Conservation (phyloP, 1,140 invertebrate species). For the Monomorium pharaonis region DNA sequence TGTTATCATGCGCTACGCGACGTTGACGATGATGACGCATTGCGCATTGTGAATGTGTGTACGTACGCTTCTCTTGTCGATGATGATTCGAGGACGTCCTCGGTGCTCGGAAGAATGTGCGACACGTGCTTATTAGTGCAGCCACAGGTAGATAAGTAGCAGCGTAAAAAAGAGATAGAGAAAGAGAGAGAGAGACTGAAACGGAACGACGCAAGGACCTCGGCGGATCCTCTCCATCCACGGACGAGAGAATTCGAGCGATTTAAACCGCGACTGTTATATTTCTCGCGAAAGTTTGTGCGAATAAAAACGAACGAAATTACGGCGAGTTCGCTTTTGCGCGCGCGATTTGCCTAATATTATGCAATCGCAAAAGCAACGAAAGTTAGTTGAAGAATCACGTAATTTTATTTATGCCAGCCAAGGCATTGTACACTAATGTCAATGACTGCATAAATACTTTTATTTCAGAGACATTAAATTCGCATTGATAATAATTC, state of each 20-base stretch:
- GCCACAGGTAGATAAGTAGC: slow-evolving; percentile 64
- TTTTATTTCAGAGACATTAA: not conserved
- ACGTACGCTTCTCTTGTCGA: slow-evolving; percentile 50
- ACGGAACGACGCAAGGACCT: slow-evolving; percentile 66
- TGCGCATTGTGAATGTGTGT: slow-evolving; percentile 46
- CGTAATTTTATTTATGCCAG: not conserved
- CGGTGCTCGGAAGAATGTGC: slow-evolving; percentile 66
- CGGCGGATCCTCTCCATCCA: not conserved
- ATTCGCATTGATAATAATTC: not conserved
- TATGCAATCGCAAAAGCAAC: not conserved
- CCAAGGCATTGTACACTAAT: not conserved
- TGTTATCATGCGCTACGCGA: not conserved
- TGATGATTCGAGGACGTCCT: slow-evolving; percentile 50
- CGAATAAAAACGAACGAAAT: not conserved
- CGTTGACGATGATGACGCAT: slow-evolving; percentile 25
- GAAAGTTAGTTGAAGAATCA: not conserved
- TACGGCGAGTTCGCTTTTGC: not conserved
- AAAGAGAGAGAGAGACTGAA: slow-evolving; percentile 53
- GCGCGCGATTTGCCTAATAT: not conserved
- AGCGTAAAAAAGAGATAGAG: too few relatives aligned
- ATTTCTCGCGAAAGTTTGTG: not conserved
- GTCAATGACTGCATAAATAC: not conserved
- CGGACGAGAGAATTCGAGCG: not conserved
- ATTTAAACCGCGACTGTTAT: not conserved
- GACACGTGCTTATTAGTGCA: slow-evolving; percentile 67